These are phyloP conservation scores for Mactromeris polynyma DNA, from an alignment of 2,888 invertebrate genomes.

Conservation along the genomic window DNA sequence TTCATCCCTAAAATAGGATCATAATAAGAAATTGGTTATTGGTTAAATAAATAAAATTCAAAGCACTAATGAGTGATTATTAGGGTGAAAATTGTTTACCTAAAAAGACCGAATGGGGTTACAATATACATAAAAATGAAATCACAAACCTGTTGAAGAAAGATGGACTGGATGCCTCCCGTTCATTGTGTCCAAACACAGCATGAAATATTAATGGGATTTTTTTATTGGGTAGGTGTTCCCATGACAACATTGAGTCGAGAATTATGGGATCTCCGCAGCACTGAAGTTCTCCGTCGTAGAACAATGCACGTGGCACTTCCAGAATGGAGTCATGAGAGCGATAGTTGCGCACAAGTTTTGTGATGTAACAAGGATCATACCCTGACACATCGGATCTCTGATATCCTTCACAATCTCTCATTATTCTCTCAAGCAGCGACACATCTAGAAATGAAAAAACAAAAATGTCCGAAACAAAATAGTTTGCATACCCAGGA, in stretches of 20 bases:
- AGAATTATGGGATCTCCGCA: slow-evolving; percentile 70
- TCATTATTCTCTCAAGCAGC: slow-evolving; percentile 91
- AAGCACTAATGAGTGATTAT: no score
- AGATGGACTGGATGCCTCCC: slow-evolving; percentile 75
- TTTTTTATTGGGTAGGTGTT: slow-evolving; percentile 73
- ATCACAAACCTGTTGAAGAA: slow-evolving; percentile 72
- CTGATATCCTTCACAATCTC: slow-evolving; percentile 28
- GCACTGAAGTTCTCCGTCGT: slow-evolving; percentile 91
- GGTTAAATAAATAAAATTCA: no score
- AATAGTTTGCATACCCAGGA: no score
- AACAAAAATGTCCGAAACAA: background rate
- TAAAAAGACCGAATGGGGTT: no score
- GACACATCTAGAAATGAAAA: slow-evolving; percentile 88
- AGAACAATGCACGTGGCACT: slow-evolving; percentile 93
- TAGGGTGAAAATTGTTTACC: no score
- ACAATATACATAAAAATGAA: no score
- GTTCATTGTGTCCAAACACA: slow-evolving; percentile 74
- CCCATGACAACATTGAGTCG: slow-evolving; percentile 64
- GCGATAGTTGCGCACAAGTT: slow-evolving; percentile 94
- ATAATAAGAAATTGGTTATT: no score
- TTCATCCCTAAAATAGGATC: slow-evolving; percentile 33
- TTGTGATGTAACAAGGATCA: slow-evolving; percentile 89
- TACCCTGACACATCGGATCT: slow-evolving; percentile 28
- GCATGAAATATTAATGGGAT: slow-evolving; percentile 86
- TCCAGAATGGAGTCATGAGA: slow-evolving; percentile 92